Percentiles rank a stretch among this genome's conserved stretches.
Evolutionary conservation across 2,113 vertebrate genomes (phyloP).

Genomic region (Caranx melampygus): DNA sequence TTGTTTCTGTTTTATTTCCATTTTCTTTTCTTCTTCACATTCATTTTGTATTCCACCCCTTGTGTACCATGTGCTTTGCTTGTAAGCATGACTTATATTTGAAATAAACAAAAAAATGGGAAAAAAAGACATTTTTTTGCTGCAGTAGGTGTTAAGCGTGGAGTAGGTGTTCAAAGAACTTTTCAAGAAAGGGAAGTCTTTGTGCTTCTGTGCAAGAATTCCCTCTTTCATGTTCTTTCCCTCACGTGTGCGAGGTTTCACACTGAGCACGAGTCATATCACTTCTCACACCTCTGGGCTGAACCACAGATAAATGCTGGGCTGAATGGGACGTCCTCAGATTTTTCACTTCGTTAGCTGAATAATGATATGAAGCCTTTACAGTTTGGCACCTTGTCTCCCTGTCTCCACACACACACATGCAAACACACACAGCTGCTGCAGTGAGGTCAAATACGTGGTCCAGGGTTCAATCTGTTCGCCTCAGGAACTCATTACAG

Average conservation of each 20-base stretch:
- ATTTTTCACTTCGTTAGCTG: background rate
- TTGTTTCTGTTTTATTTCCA: constrained; percentile 24
- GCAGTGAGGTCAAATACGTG: constrained; percentile 27
- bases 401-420: background rate
- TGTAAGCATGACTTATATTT: constrained; percentile 74
- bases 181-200: background rate
- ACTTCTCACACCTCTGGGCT: background rate
- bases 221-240: background rate
- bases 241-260: background rate
- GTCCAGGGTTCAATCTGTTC: constrained; percentile 49
- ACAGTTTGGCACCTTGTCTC: background rate
- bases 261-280: background rate
- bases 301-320: background rate
- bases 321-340: background rate
- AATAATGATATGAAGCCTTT: background rate
- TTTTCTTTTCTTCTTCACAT: constrained; percentile 30
- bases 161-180: background rate
- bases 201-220: constrained; percentile 1
- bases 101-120: constrained; percentile 67
- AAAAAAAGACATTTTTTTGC: constrained; percentile 36
- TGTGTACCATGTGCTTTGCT: constrained; percentile 63
- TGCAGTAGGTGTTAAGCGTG: constrained; percentile 16
- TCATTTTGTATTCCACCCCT: constrained; percentile 39
- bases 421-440: constrained; percentile 6
- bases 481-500: constrained; percentile 57